Conservation (phyloP, 2,113 vertebrate species). For the Notarius quadriscutis region DNA sequence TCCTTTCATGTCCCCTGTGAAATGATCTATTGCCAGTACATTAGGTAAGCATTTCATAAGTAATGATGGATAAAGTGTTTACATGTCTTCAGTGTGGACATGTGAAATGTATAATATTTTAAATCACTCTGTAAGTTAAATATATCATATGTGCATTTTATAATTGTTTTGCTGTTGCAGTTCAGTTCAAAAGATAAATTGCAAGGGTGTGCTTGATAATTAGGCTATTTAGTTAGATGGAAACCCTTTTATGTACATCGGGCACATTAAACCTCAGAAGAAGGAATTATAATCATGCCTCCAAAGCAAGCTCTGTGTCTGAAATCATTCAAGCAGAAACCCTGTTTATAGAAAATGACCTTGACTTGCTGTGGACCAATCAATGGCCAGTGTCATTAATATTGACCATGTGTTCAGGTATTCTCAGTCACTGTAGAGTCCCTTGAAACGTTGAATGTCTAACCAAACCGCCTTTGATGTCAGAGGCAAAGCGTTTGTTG, state of each 20-base stretch:
- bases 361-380: slow-evolving; percentile 32
- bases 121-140: background rate
- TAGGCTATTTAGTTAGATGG: slow-evolving; percentile 20
- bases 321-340: slow-evolving; percentile 21
- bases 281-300: background rate
- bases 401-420: slow-evolving; percentile 16
- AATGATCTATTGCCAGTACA: slow-evolving; percentile 8
- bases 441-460: background rate
- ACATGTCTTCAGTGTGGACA: background rate
- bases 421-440: background rate
- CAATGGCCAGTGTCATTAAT: slow-evolving; percentile 36
- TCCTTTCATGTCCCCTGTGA: background rate
- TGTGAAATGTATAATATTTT: background rate
- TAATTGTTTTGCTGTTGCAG: background rate
- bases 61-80: background rate
- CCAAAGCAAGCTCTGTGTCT: slow-evolving; percentile 5
- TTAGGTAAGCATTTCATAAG: background rate
- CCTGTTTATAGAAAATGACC: slow-evolving; percentile 31
- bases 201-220: background rate
- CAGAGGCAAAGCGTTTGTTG: slow-evolving; percentile 13
- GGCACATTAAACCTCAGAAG: slow-evolving; percentile 18
- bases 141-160: background rate
- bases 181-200: background rate
- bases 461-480: slow-evolving; percentile 13
- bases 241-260: slow-evolving; percentile 18